These are phyloP conservation scores for Sturmia bella DNA, from an alignment of 2,888 invertebrate genomes.

Conservation along the genomic window DNA sequence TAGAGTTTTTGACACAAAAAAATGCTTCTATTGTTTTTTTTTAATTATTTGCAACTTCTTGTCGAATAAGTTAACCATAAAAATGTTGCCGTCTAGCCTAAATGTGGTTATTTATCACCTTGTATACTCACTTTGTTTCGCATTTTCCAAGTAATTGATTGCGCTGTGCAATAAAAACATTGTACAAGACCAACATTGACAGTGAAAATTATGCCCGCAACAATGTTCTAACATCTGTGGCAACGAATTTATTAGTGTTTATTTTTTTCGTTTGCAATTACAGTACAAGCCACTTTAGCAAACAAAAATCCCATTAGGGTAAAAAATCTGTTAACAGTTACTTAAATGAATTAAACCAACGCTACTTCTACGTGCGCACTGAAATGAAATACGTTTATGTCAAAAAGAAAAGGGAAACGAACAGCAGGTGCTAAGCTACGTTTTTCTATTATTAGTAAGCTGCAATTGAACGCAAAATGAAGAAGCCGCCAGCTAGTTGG, in stretches of 20 bases:
- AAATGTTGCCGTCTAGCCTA: background rate
- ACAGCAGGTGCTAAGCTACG: no score
- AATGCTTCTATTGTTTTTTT: background rate
- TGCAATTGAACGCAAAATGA: no score
- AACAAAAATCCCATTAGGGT: background rate
- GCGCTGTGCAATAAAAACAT: constrained; percentile 8
- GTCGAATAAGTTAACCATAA: background rate
- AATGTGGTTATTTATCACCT: background rate
- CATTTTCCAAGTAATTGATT: background rate
- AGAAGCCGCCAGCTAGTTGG: no score
- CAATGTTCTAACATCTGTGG: constrained; percentile 76
- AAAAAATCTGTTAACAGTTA: no score
- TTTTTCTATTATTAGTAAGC: no score
- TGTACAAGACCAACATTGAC: constrained; percentile 54
- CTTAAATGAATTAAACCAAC: no score
- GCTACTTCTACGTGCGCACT: no score
- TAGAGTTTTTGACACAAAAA: no score
- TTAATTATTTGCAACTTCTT: background rate
- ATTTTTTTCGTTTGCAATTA: constrained; percentile 74
- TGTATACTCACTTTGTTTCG: background rate
- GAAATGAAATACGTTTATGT: no score
- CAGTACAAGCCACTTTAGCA: background rate
- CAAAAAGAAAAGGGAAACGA: no score
- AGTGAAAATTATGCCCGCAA: constrained; percentile 78
- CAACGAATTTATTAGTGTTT: constrained; percentile 64